Percentiles rank a stretch among this genome's conserved stretches.
These are phyloP conservation scores for Lipophrys pholis DNA, from an alignment of 2,113 vertebrate genomes.

Conservation along the genomic window DNA sequence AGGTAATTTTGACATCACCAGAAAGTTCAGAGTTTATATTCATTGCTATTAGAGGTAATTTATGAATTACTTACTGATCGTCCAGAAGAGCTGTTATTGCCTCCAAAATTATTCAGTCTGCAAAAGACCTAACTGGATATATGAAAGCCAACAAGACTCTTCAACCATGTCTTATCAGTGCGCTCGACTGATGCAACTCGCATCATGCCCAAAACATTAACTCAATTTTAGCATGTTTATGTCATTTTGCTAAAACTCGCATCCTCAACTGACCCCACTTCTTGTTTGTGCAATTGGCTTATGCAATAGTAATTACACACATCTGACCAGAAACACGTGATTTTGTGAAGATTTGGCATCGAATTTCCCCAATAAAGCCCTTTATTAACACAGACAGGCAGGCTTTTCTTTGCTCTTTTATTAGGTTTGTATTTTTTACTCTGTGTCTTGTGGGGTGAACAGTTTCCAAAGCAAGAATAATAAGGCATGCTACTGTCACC, in stretches of 20 bases:
- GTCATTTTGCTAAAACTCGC: constrained; percentile 15
- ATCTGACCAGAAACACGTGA: constrained; percentile 72
- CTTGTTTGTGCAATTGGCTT: constrained; percentile 58
- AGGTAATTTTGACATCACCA: no score
- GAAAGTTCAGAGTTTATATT: no score
- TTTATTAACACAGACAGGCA: constrained; percentile 67
- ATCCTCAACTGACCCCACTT: constrained; percentile 45
- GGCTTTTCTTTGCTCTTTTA: constrained; percentile 68
- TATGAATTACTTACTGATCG: no score
- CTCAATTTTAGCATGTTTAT: neutral
- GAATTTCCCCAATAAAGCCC: constrained; percentile 61
- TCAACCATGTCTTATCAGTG: neutral
- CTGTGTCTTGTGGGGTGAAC: constrained; percentile 58
- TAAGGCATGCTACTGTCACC: constrained; percentile 55
- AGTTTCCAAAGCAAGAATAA: constrained; percentile 52
- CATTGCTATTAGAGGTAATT: no score
- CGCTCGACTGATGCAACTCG: neutral
- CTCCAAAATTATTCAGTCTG: no score
- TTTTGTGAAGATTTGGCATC: constrained; percentile 57
- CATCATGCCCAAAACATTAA: constrained; percentile 22
- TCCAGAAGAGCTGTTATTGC: no score
- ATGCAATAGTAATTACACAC: constrained; percentile 66
- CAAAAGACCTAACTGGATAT: no score
- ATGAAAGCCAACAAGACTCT: no score
- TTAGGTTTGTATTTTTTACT: constrained; percentile 62